Conservation (phyloP, 2,797 vertebrate species). For the Acipenser transmontanus region DNA sequence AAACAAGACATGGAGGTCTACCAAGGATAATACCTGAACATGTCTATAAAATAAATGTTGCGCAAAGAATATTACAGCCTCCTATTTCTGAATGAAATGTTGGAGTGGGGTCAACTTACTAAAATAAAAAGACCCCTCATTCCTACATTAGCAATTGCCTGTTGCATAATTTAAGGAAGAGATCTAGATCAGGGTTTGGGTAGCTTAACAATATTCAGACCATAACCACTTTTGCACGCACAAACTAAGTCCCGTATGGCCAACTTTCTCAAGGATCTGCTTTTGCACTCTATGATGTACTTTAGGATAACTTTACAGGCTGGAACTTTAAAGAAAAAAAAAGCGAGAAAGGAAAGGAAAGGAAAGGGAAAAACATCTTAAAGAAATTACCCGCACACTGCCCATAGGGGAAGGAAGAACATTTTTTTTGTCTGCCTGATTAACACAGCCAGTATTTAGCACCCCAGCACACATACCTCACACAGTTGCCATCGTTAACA, state of each 20-base stretch:
- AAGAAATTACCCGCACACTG: slow-evolving; percentile 10
- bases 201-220: slow-evolving; percentile 8
- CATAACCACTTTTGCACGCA: slow-evolving; percentile 17
- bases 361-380: slow-evolving; percentile 31
- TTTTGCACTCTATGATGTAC: too few relatives aligned
- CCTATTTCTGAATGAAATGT: too few relatives aligned
- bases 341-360: not conserved
- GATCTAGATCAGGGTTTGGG: slow-evolving; percentile 21
- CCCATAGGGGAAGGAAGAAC: slow-evolving; percentile 8
- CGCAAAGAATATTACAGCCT: too few relatives aligned
- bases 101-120: too few relatives aligned
- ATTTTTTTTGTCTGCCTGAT: slow-evolving; percentile 18
- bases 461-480: slow-evolving; percentile 56
- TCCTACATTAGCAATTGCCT: not conserved
- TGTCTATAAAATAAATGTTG: too few relatives aligned
- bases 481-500: slow-evolving; percentile 69
- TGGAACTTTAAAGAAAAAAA: not conserved
- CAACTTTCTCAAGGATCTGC: not conserved
- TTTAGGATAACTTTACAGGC: too few relatives aligned
- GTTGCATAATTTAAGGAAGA: slow-evolving; percentile 6
- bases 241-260: not conserved
- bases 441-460: slow-evolving; percentile 25
- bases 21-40: too few relatives aligned
- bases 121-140: too few relatives aligned
- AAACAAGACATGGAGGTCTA: too few relatives aligned